phyloP scores from a whole-genome alignment of 1,140 invertebrate genomes.

The Drosophila quadrilineata region DNA sequence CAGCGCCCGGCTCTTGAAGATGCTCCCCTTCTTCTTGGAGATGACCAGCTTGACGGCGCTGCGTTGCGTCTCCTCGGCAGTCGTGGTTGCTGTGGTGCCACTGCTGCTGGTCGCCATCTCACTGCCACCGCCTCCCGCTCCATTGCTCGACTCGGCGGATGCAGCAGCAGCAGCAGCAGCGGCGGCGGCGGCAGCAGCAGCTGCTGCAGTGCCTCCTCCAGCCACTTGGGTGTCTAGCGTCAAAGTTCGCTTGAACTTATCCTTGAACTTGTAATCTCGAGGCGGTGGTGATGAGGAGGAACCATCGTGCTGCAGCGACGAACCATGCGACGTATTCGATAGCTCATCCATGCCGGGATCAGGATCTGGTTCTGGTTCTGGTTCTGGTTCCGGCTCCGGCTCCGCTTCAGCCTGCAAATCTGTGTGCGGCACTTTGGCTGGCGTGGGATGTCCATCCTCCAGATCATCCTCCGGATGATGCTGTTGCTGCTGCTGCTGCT shows the following conservation, averaged over 20 bases:
- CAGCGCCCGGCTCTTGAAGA: constrained; percentile 92
- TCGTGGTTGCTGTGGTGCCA: constrained; percentile 47
- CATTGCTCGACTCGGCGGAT: constrained; percentile 50
- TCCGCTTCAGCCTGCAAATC: constrained; percentile 33
- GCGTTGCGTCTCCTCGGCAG: constrained; percentile 61
- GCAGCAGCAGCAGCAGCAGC: constrained; percentile 78
- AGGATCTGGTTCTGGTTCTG: constrained; percentile 47
- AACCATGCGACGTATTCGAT: constrained; percentile 56
- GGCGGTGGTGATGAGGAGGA: constrained; percentile 70
- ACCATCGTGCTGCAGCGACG: constrained; percentile 63
- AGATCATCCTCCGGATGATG: constrained; percentile 16
- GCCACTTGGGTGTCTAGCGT: constrained; percentile 61
- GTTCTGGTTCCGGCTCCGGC: constrained; percentile 14
- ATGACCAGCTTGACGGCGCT: constrained; percentile 84
- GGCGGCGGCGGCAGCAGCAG: constrained; percentile 17
- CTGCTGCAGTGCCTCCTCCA: constrained; percentile 33
- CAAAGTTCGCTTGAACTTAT: constrained; percentile 76
- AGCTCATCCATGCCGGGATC: constrained; percentile 53
- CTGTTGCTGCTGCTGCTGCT: constrained; percentile 1
- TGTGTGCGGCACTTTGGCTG: constrained; percentile 59
- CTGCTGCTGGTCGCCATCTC: constrained; percentile 69
- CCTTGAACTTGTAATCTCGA: constrained; percentile 76
- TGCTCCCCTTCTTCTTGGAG: constrained; percentile 91
- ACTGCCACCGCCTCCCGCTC: constrained; percentile 54
- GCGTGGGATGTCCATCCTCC: constrained; percentile 47